A percentile compares a stretch with the other conserved stretches of the same genome.
Evolutionary conservation across 2,888 invertebrate genomes (phyloP).

Genomic region (Unio delphinus): DNA sequence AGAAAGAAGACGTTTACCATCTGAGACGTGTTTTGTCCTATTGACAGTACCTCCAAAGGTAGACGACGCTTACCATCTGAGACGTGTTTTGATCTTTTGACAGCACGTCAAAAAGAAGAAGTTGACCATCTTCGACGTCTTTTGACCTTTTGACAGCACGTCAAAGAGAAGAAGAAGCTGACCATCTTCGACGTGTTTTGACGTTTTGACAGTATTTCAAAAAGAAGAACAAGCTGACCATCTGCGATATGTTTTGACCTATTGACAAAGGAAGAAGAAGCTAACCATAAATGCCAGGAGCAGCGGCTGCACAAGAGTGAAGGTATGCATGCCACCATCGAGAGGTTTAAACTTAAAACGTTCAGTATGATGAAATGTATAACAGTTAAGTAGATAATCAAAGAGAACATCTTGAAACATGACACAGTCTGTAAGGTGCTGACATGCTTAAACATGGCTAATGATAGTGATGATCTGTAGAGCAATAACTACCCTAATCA

Average conservation of each 20-base stretch:
- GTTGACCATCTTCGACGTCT: slow-evolving; percentile 6
- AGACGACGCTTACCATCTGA: slow-evolving; percentile 3
- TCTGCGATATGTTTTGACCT: slow-evolving; percentile 8
- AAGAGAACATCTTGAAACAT: slow-evolving; percentile 19
- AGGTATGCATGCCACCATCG: slow-evolving; percentile 21
- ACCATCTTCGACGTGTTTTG: slow-evolving; percentile 6
- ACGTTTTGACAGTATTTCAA: slow-evolving; percentile 12
- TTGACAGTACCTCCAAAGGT: slow-evolving; percentile 7
- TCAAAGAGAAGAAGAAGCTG: neutral
- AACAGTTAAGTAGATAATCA: neutral
- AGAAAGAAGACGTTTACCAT: neutral
- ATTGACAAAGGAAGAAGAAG: slow-evolving; percentile 7
- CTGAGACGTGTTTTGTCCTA: slow-evolving; percentile 9
- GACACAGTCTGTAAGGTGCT: slow-evolving; percentile 1
- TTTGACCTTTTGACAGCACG: slow-evolving; percentile 12
- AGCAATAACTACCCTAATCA: too few relatives aligned
- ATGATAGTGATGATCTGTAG: too few relatives aligned
- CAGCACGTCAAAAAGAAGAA: slow-evolving; percentile 2
- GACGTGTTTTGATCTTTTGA: slow-evolving; percentile 8
- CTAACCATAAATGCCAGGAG: slow-evolving; percentile 1
- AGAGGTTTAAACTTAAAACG: slow-evolving; percentile 28
- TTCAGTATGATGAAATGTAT: slow-evolving; percentile 18
- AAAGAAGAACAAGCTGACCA: neutral
- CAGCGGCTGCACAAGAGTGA: slow-evolving; percentile 1
- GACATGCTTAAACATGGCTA: too few relatives aligned